Conservation (phyloP, 1,140 invertebrate genomes). For the Drosophila busckii region DNA sequence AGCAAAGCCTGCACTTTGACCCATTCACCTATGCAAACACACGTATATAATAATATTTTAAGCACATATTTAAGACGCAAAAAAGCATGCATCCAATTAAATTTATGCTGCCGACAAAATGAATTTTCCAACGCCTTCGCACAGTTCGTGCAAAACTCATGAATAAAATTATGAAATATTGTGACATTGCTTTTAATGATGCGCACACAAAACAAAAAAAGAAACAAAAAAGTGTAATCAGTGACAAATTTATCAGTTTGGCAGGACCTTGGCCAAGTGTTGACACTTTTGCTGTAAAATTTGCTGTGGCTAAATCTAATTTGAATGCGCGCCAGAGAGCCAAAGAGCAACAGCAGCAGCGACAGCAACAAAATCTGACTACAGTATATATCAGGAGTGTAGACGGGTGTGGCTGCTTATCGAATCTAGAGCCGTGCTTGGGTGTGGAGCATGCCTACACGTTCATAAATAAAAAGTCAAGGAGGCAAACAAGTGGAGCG, state of each 20-base stretch:
- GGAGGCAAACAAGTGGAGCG: background rate
- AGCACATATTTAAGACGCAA: conserved; percentile 1
- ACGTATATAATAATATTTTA: too few relatives aligned
- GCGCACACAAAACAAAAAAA: background rate
- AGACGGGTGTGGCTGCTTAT: too few relatives aligned
- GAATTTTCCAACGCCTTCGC: conserved; percentile 3
- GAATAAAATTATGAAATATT: conserved; percentile 35
- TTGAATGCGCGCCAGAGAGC: conserved; percentile 22
- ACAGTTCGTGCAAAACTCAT: conserved; percentile 34
- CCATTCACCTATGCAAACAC: conserved; percentile 5
- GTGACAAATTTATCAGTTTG: conserved; percentile 6
- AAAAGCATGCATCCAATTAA: conserved; percentile 1
- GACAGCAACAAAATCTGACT: too few relatives aligned
- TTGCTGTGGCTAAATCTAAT: conserved; percentile 39
- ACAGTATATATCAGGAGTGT: conserved; percentile 32
- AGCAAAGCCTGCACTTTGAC: background rate
- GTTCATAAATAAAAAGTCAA: conserved; percentile 39
- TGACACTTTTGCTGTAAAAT: conserved; percentile 18
- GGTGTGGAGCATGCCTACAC: background rate
- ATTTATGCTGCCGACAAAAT: conserved; percentile 1
- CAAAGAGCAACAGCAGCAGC: too few relatives aligned
- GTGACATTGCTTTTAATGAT: conserved; percentile 8
- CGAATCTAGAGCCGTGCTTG: too few relatives aligned
- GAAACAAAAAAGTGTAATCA: conserved; percentile 28
- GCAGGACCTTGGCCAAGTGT: conserved; percentile 4